A percentile compares a stretch with the other conserved stretches of the same genome.
These are phyloP conservation scores for Rhea pennata DNA, from an alignment of 2,113 vertebrate genomes.

Conservation along the genomic window DNA sequence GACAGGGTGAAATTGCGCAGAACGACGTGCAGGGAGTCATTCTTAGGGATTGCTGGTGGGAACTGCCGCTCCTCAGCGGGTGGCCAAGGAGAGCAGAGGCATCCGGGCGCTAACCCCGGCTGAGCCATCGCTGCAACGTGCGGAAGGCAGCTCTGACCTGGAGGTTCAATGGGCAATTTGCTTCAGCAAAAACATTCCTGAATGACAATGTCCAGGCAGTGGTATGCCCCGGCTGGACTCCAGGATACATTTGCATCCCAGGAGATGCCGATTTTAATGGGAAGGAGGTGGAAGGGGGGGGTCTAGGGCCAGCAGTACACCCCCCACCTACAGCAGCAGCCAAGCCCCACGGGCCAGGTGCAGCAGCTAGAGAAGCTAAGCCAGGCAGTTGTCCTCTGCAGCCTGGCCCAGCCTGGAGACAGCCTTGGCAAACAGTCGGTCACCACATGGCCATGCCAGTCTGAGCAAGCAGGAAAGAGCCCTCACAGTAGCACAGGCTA, in stretches of 20 bases:
- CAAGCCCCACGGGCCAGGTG: too few relatives aligned
- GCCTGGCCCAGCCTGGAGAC: too few relatives aligned
- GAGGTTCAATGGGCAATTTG: background rate
- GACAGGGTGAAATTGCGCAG: background rate
- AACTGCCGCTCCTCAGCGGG: background rate
- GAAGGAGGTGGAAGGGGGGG: background rate
- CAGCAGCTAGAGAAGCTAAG: too few relatives aligned
- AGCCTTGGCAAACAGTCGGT: background rate
- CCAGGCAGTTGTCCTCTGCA: too few relatives aligned
- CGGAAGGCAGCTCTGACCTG: background rate
- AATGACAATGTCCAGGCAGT: background rate
- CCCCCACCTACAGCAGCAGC: too few relatives aligned
- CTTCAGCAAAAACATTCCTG: background rate
- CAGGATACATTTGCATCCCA: background rate
- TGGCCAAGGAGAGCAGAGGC: background rate
- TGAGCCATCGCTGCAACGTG: background rate
- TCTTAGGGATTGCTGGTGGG: background rate
- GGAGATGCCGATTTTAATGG: background rate
- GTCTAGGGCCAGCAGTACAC: background rate
- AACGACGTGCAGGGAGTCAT: background rate
- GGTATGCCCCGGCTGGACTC: background rate
- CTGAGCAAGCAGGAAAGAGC: background rate
- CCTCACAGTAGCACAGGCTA: background rate
- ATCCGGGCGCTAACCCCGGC: too few relatives aligned
- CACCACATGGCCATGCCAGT: background rate